Conservation (phyloP, 2,113 vertebrate species). For the Hippopotamus amphibius region DNA sequence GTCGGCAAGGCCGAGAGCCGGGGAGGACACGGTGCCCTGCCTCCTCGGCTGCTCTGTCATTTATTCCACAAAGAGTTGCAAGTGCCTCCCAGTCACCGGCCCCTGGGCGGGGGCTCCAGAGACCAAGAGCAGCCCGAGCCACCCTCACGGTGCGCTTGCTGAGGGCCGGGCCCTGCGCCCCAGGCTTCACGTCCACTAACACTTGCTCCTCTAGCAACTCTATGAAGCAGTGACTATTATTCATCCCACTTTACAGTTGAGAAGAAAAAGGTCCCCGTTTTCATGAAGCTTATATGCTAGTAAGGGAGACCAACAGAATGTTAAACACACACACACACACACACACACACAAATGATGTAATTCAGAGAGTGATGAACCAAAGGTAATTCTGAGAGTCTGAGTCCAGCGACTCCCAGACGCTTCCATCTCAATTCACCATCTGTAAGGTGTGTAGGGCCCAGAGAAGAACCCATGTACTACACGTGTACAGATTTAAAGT, state of each 20-base stretch:
- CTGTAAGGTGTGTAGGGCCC: not conserved
- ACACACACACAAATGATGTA: not conserved
- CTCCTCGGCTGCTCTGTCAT: fast-evolving
- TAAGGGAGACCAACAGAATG: not conserved
- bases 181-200: fast-evolving
- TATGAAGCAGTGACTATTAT: not conserved
- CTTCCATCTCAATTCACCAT: not conserved
- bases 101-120: not conserved
- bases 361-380: not conserved
- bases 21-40: not conserved
- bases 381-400: not conserved
- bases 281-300: not conserved
- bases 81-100: fast-evolving
- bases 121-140: fast-evolving
- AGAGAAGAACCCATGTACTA: not conserved
- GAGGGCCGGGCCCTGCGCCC: fast-evolving
- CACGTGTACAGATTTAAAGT: not conserved
- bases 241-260: not conserved
- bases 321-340: not conserved
- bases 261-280: not conserved
- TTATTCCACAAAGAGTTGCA: not conserved
- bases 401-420: not conserved
- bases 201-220: not conserved
- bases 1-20: not conserved
- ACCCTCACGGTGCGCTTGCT: fast-evolving